Base-by-base conservation (phyloP, 2,888 invertebrate species). In the Hirudinaria manillensis region DNA sequence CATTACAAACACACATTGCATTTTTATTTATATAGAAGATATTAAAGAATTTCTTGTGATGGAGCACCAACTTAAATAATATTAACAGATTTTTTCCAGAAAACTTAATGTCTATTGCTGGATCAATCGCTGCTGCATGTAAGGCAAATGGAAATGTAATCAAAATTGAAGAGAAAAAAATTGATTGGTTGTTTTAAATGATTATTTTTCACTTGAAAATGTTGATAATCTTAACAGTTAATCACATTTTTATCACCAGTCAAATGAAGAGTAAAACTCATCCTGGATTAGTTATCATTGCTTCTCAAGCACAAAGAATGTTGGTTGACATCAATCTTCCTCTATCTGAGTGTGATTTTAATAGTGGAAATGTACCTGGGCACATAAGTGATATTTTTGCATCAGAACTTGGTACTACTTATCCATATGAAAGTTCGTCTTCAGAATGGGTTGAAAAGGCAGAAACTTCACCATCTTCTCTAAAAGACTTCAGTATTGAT, bases 261-360 rank as follows among this genome's bases (percentile, higher is more conserved):
- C 34, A 73, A 10, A 61, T 56, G 36, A 29, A 34, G n/a, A 73
- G 73, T 45, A 36, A 36, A n/a, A 34, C 21, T 24, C 73, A 73
- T 61, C 34, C 32, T 27, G 65, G 73, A 29, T 32, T 73, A 36
- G 73, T 73, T 6, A 34, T 56, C 3, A 73, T 73, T n/a, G n/a
- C 65, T 21, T 36, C 51, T n/a, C 65, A 73, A n/a, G 73, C 73
- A 16, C 73, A 73, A n/a, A 38, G 65, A 36, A n/a, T n/a, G n/a
- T 16, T 61, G 21, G 73, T 73, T 61, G 65, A 73, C 29, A 21
- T 32, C 65, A 73, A 73, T 34, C 53, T 73, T n/a, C 32, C 65
- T 36, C 13, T 56, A n/a, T 61, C 65, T 36, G 38, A 38, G 3
- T 21, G 13, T 34, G 65, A 36, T 24, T 16, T 21, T 7, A 10